Evolutionary conservation across 2,888 invertebrate genomes (phyloP), one percentile per base, ranked within the genome.

Genomic region (Spodoptera picta): DNA sequence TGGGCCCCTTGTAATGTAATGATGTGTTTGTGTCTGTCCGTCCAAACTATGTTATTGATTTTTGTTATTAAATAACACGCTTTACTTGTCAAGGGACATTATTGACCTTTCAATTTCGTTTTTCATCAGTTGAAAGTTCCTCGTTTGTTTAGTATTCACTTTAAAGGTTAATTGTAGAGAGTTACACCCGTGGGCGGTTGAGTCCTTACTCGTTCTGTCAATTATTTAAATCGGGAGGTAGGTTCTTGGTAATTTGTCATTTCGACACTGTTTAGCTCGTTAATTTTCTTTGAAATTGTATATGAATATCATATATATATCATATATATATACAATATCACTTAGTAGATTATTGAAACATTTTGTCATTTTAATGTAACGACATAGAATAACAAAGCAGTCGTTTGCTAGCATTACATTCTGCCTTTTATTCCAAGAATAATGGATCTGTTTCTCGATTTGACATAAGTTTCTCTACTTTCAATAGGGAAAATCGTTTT

Each of bases 21-120:
- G n/a, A n/a, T 82, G 70, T 78, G 79, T 89, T 89, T 87, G 83
- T 71, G 78, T 78, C 80, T 73, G 75, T 71, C 65, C 79, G 75
- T 71, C 65, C 79, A 73, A 79, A 80, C 78, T 79, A 69, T 78
- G 69, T 69, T 89, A 87, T 88, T 90, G 88, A 88, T 89, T 87
- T 89, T 86, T 85, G 76, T 80, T 82, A 86, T 88, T 87, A 87
- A 81, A 86, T 82, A 82, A 71, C 68, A 60, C 71, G 71, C 69
- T 69, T 78, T 72, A 67, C 48, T 70, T 69, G 70, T 51, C 68
- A 68, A 55, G 65, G 77, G 74, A 67, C 66, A 48, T 31, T 78
- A 63, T 79, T 79, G 71, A 74, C 63, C 64, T 79, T 72, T 62
- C 47, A 54, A 64, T 78, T 79, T 79, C 67, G 74, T 77, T 79